Conservation (phyloP, 2,113 vertebrate genomes). For the Mystacornis crossleyi region DNA sequence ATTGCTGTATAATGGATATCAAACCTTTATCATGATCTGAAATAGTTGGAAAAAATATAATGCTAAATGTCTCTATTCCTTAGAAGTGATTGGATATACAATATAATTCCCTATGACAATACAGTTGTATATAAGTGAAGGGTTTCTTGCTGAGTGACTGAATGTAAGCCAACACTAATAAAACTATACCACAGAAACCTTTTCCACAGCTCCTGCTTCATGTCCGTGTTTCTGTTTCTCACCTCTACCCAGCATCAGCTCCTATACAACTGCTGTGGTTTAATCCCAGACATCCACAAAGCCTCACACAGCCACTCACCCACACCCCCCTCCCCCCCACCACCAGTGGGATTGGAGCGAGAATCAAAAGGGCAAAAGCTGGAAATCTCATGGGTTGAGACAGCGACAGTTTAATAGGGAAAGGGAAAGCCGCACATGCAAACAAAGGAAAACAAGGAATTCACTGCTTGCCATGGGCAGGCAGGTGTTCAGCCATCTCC, state of each 20-base stretch:
- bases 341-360: not conserved
- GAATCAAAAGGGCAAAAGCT: not conserved
- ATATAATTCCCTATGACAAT: not conserved
- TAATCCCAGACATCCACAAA: not conserved
- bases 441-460: not conserved
- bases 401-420: not conserved
- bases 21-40: not conserved
- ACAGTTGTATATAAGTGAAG: not conserved
- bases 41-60: not conserved
- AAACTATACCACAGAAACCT: not conserved
- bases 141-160: not conserved
- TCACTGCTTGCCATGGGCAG: not conserved
- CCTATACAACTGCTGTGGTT: not conserved
- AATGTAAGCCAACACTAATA: not conserved
- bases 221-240: not conserved
- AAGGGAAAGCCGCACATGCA: fast-evolving
- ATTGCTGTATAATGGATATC: not conserved
- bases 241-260: not conserved
- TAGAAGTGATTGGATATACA: not conserved
- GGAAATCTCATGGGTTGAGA: not conserved
- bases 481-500: not conserved
- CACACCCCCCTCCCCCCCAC: too few species aligned
- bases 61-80: not conserved
- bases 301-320: too few species aligned
- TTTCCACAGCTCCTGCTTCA: not conserved